Conservation (phyloP, 2,888 invertebrate genomes). For the Rosalia funebris region DNA sequence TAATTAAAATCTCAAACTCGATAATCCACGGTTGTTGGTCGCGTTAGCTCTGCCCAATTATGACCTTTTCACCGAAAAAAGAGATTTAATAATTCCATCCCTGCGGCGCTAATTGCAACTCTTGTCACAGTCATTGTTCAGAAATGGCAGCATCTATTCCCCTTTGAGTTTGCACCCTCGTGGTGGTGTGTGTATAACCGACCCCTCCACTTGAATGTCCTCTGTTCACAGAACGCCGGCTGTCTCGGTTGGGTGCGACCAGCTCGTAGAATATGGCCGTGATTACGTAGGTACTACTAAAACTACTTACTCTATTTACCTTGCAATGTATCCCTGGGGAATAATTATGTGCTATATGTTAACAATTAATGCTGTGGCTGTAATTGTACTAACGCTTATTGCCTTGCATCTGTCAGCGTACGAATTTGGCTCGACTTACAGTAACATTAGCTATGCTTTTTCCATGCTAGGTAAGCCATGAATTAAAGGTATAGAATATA, state of each 20-base stretch:
- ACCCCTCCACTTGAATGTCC: conserved; percentile 18
- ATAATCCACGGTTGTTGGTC: conserved; percentile 19
- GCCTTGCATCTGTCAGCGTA: conserved; percentile 1
- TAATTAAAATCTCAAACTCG: no score
- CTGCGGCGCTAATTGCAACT: conserved; percentile 14
- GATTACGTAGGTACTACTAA: conserved; percentile 50
- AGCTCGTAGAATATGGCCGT: conserved; percentile 70
- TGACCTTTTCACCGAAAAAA: conserved; percentile 15
- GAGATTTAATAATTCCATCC: not conserved
- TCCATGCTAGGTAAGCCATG: no score
- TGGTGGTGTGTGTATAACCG: conserved; percentile 15
- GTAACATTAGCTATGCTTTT: no score
- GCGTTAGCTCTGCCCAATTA: conserved; percentile 15
- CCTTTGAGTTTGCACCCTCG: not conserved
- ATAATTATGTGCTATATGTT: not conserved
- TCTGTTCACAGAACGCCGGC: conserved; percentile 89
- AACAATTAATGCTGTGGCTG: not conserved
- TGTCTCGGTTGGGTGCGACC: conserved; percentile 88
- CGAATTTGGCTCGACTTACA: not conserved
- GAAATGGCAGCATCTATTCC: conserved; percentile 12
- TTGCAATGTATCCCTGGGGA: conserved; percentile 5
- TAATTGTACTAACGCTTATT: conserved; percentile 6
- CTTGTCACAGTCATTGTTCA: conserved; percentile 8
- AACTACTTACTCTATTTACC: conserved; percentile 7
- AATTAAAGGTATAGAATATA: no score